phyloP scores from a whole-genome alignment of 2,888 invertebrate genomes.

The Tridacna gigas region DNA sequence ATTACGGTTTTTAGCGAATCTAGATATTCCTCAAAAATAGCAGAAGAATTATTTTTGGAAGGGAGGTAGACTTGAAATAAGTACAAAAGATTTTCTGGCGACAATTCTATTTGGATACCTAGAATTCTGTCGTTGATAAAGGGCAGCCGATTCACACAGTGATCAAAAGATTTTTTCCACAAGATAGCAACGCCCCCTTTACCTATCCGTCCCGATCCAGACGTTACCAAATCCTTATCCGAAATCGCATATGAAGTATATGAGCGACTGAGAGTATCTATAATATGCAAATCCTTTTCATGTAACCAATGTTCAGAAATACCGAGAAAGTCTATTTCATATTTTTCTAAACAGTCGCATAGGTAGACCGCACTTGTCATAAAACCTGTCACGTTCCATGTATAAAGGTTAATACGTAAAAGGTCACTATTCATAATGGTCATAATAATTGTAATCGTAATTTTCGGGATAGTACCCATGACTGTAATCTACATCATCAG shows the following conservation, averaged over 20 bases:
- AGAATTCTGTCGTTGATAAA: neutral
- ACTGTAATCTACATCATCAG: no score
- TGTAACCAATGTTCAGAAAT: slow-evolving; percentile 3
- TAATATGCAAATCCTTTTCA: neutral
- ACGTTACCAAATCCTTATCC: neutral
- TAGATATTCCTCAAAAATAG: slow-evolving; percentile 1
- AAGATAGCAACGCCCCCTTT: neutral
- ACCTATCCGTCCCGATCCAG: neutral
- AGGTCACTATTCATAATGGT: neutral
- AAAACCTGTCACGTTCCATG: slow-evolving; percentile 3
- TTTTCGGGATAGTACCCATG: no score
- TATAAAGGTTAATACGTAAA: neutral
- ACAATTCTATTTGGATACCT: slow-evolving; percentile 10
- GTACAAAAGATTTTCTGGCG: slow-evolving; percentile 6
- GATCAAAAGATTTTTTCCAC: neutral
- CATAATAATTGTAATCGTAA: neutral
- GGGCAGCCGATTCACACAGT: neutral
- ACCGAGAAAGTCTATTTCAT: neutral
- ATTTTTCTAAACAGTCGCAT: neutral
- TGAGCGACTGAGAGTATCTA: neutral
- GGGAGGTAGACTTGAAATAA: slow-evolving; percentile 19
- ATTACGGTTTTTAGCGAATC: neutral
- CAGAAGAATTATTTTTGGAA: neutral
- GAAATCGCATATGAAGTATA: neutral
- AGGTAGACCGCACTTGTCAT: neutral